These are phyloP conservation scores for Apolygus lucorum DNA, from an alignment of 1,140 invertebrate species.

Conservation along the genomic window DNA sequence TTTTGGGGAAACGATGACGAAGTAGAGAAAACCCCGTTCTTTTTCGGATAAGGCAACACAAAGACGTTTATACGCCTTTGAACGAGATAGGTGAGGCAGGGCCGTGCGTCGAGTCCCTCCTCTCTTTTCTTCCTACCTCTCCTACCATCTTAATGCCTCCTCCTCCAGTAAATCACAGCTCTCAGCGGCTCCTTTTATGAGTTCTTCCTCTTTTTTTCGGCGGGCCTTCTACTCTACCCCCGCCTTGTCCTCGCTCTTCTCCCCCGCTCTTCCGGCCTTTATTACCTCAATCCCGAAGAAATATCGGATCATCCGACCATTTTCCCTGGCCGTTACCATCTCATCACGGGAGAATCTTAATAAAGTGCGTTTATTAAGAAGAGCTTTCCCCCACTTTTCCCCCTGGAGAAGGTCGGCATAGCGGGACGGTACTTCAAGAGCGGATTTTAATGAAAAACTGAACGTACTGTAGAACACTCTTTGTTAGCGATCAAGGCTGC, in stretches of 20 bases:
- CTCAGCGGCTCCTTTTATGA: slow-evolving; percentile 9
- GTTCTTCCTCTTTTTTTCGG: background rate
- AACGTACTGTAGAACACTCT: too few relatives aligned
- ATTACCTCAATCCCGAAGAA: slow-evolving; percentile 11
- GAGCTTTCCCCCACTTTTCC: too few relatives aligned
- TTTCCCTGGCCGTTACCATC: background rate
- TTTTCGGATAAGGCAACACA: slow-evolving; percentile 10
- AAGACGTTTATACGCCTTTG: slow-evolving; percentile 13
- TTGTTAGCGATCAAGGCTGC: too few relatives aligned
- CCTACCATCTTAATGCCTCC: slow-evolving; percentile 5
- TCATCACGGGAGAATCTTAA: background rate
- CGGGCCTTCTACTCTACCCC: background rate
- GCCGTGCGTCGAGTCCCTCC: background rate
- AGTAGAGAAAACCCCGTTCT: background rate
- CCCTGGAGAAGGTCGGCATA: too few relatives aligned
- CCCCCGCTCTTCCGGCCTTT: slow-evolving; percentile 1
- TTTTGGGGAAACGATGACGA: too few relatives aligned
- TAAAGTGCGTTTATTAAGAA: background rate
- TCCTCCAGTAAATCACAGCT: slow-evolving; percentile 11
- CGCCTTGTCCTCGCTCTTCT: too few relatives aligned
- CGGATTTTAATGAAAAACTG: too few relatives aligned
- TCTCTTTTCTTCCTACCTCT: background rate
- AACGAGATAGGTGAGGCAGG: background rate
- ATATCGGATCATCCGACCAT: slow-evolving; percentile 1
- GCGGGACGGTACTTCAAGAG: too few relatives aligned